These are phyloP conservation scores for Epinotia ramella DNA, from an alignment of 2,888 invertebrate species.

Conservation along the genomic window DNA sequence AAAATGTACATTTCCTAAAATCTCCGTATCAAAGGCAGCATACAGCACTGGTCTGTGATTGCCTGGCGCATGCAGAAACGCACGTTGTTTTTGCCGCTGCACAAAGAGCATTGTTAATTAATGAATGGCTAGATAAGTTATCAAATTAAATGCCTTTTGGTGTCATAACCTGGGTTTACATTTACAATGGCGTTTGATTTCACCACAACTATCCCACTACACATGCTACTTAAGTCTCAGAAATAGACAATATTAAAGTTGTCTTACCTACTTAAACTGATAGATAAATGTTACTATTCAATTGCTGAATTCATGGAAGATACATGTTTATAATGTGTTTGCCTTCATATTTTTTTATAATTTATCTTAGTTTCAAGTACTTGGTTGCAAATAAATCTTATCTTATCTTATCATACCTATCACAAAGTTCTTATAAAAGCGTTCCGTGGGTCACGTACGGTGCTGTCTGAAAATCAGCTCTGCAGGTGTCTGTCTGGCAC, in stretches of 20 bases:
- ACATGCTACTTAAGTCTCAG: slow-evolving; percentile 8
- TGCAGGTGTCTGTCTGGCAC: too few relatives aligned
- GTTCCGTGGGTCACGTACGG: too few relatives aligned
- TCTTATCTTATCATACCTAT: too few relatives aligned
- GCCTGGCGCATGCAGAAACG: slow-evolving; percentile 46
- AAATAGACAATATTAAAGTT: background rate
- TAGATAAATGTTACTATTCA: too few relatives aligned
- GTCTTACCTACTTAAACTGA: too few relatives aligned
- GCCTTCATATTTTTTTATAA: too few relatives aligned
- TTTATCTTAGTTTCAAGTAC: too few relatives aligned
- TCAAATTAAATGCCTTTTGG: slow-evolving; percentile 69
- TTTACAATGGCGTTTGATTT: slow-evolving; percentile 55
- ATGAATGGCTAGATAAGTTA: slow-evolving; percentile 66
- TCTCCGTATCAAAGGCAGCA: slow-evolving; percentile 6
- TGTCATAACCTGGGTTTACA: slow-evolving; percentile 55
- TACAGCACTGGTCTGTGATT: slow-evolving; percentile 29
- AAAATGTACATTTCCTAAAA: background rate
- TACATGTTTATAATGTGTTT: too few relatives aligned
- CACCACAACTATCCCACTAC: slow-evolving; percentile 22
- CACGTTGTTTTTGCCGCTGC: slow-evolving; percentile 49
- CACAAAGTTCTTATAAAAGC: too few relatives aligned
- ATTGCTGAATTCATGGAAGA: too few relatives aligned
- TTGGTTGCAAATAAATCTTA: too few relatives aligned
- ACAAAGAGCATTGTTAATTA: slow-evolving; percentile 73
- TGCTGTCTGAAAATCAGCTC: too few relatives aligned